Conservation (phyloP, 2,797 vertebrate species). For the Brachymystax lenok region DNA sequence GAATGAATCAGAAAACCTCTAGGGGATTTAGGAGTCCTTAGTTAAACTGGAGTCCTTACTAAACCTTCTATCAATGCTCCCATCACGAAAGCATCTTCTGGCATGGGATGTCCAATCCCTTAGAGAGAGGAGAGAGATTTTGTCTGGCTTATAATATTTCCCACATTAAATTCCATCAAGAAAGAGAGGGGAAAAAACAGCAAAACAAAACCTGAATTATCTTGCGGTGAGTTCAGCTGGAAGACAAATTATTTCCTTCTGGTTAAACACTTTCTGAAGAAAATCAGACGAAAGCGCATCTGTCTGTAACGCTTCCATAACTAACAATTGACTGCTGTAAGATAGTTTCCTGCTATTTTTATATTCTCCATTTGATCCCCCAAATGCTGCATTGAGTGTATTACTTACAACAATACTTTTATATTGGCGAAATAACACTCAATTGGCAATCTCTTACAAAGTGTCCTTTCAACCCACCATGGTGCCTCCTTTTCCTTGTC, state of each 20-base stretch:
- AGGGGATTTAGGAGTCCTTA: slow-evolving; percentile 19
- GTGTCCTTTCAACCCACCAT: slow-evolving; percentile 16
- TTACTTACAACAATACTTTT: slow-evolving; percentile 17
- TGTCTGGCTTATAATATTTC: slow-evolving; percentile 34
- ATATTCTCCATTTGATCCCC: slow-evolving; percentile 10
- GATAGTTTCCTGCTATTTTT: slow-evolving; percentile 14
- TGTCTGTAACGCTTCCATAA: slow-evolving; percentile 23
- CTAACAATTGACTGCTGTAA: slow-evolving; percentile 25
- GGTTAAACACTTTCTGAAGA: slow-evolving; percentile 47
- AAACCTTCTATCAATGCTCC: slow-evolving; percentile 3
- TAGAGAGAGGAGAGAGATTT: slow-evolving; percentile 21
- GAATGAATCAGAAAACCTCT: slow-evolving; percentile 24
- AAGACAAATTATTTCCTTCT: slow-evolving; percentile 51
- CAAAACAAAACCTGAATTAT: slow-evolving; percentile 49
- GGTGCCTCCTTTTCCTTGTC: slow-evolving; percentile 8
- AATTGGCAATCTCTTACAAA: slow-evolving; percentile 12
- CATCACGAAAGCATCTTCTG: slow-evolving; percentile 23
- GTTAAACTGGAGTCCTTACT: neutral
- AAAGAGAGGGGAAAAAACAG: slow-evolving; percentile 23
- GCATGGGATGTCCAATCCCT: slow-evolving; percentile 19
- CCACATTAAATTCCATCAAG: slow-evolving; percentile 15
- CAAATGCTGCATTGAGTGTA: slow-evolving; percentile 5
- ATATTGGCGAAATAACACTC: slow-evolving; percentile 19
- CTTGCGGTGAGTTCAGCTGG: slow-evolving; percentile 43
- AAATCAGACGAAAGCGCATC: slow-evolving; percentile 23